These are phyloP conservation scores for Drosophila malerkotliana DNA, from an alignment of 1,140 invertebrate species.

Conservation along the genomic window DNA sequence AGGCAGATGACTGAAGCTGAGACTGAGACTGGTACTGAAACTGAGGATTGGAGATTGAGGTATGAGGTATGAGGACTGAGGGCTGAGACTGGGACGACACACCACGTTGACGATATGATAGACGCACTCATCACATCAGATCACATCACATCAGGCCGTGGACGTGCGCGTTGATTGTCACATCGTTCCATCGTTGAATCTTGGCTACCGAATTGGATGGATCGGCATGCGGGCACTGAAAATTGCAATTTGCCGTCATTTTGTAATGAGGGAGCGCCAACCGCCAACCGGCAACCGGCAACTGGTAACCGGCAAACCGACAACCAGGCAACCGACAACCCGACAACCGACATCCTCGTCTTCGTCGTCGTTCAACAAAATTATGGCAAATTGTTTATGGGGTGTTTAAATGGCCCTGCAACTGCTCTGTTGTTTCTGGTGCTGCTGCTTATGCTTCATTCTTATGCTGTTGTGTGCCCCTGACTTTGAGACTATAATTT, in stretches of 20 bases:
- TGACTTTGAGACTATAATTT: constrained; percentile 74
- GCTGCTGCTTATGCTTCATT: constrained; percentile 9
- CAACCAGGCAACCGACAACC: constrained; percentile 19
- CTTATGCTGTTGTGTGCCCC: constrained; percentile 9
- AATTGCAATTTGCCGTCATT: constrained; percentile 82
- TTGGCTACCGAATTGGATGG: constrained; percentile 55
- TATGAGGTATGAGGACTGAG: constrained; percentile 26
- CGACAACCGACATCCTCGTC: constrained; percentile 16
- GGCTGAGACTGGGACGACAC: constrained; percentile 19
- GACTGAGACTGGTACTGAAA: constrained; percentile 17
- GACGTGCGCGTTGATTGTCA: constrained; percentile 80
- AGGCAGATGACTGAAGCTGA: constrained; percentile 29
- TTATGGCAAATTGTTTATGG: constrained; percentile 81
- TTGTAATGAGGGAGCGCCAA: constrained; percentile 75
- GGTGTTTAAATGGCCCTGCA: constrained; percentile 73
- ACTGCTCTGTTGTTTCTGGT: constrained; percentile 7
- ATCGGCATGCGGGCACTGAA: constrained; percentile 77
- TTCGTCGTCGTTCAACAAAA: constrained; percentile 62
- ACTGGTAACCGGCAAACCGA: constrained; percentile 13
- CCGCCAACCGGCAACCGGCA: constrained; percentile 8
- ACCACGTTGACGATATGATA: constrained; percentile 79
- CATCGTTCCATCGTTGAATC: constrained; percentile 48
- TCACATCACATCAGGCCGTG: constrained; percentile 77
- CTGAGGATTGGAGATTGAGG: not conserved
- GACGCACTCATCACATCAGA: constrained; percentile 82